Evolutionary conservation across 1,140 invertebrate species (phyloP), one percentile per base, ranked within the genome.

Genomic region (Nebria ingens): DNA sequence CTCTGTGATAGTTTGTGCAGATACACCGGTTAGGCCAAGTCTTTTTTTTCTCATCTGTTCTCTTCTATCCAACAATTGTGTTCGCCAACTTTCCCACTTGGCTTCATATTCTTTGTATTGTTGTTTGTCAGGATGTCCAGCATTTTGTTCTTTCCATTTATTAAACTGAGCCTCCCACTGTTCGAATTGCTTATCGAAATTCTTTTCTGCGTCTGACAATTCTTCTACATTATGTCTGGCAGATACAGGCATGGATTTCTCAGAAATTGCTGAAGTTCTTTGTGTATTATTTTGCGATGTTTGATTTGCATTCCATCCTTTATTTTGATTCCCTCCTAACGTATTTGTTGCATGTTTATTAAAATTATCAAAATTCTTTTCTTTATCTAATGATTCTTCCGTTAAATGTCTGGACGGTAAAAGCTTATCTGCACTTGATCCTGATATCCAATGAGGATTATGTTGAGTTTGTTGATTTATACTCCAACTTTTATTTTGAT

Each of bases 121-220:
- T 71, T 82, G 80, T 71, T 86, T 88, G 65, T 91, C 87, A 13
- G 88, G 88, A 77, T 92, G 88, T 69, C 87, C 87, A 19, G 81
- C 81, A 74, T 91, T 91, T 64, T 88, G 85, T 56, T 81, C 77
- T 68, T 87, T 88, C 89, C 89, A 92, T 61, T 84, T 84, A 60
- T 87, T 82, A 65, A 91, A 90, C 63, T 90, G 83, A 58, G 84
- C 79, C 70, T 92, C 88, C 88, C 88, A 92, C 62, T 87, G 83
- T 65, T 82, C 79, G 65, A 92, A 91, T 64, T 90, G 81, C 54
- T 81, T 80, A 65, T 90, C 87, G 72, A 92, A 91, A 45, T 80
- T 79, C 67, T 81, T 84, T 66, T 90, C 86, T 60, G 86, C 82
- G 64, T 87, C 82, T 3, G 79, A 64, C n/a, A 69, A 56, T 53